Conservation (phyloP, 1,140 invertebrate species). For the Antheraea pernyi region DNA sequence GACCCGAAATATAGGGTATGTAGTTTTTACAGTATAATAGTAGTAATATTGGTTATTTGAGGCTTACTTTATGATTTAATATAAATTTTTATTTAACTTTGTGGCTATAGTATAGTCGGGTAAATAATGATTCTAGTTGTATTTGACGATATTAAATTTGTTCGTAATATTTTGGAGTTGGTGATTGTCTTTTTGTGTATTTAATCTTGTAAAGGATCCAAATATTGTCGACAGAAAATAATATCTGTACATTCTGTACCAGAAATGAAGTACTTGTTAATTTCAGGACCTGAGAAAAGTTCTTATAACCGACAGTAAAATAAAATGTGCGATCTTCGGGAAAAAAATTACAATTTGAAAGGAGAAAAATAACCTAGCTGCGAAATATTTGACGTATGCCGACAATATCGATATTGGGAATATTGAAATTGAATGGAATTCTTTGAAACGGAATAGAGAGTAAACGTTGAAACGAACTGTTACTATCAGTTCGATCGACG, state of each 20-base stretch:
- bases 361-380: neutral
- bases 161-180: too few species aligned
- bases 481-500: constrained; percentile 18
- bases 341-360: neutral
- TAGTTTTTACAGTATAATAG: too few species aligned
- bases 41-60: too few species aligned
- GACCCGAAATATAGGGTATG: too few species aligned
- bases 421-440: constrained; percentile 9
- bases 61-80: too few species aligned
- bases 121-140: too few species aligned
- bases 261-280: neutral
- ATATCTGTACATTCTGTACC: neutral
- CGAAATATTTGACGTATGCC: neutral
- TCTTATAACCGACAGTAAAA: neutral
- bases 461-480: constrained; percentile 10
- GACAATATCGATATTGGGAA: constrained; percentile 9
- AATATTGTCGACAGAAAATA: too few species aligned
- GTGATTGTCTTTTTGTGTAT: too few species aligned
- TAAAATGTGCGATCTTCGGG: neutral
- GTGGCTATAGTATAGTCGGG: too few species aligned
- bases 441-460: constrained; percentile 11
- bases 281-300: neutral
- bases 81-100: too few species aligned
- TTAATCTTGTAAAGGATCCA: too few species aligned
- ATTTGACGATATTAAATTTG: too few species aligned